A percentile compares a stretch with the other conserved stretches of the same genome.
phyloP scores from a whole-genome alignment of 2,113 vertebrate species.

The Megaceryle torquata region DNA sequence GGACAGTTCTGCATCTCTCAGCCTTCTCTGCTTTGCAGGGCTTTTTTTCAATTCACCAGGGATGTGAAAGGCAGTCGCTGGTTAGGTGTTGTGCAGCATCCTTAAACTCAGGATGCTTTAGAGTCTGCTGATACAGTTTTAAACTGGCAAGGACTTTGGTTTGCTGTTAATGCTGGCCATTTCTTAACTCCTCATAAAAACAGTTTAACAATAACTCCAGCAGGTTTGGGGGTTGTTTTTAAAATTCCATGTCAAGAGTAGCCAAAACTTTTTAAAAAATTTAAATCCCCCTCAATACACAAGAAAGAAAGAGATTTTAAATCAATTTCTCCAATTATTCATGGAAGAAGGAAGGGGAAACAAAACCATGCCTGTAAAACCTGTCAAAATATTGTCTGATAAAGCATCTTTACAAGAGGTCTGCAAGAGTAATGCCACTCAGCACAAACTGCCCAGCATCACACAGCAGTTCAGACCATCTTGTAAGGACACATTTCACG shows the following conservation, averaged over 20 bases:
- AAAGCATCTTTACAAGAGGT: neutral
- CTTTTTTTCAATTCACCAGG: neutral
- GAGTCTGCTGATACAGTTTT: neutral
- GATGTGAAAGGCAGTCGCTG: neutral
- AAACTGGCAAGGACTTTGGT: neutral
- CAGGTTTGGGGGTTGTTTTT: neutral
- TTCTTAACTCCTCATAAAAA: neutral
- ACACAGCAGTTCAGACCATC: neutral
- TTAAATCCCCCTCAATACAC: neutral
- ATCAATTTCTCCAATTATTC: neutral
- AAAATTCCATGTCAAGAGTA: neutral
- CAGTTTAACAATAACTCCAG: neutral
- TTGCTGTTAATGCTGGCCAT: fast-evolving
- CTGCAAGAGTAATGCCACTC: neutral
- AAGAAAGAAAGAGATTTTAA: neutral
- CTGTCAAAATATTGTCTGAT: neutral
- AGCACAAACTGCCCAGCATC: neutral
- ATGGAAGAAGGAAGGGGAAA: neutral
- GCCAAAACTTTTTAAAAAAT: neutral
- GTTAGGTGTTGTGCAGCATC: neutral
- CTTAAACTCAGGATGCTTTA: neutral
- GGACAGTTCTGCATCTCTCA: neutral
- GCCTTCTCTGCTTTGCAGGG: neutral
- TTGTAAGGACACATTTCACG: neutral
- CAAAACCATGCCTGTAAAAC: neutral